phyloP scores from a whole-genome alignment of 2,888 invertebrate species.

The Pegoplata infirma region DNA sequence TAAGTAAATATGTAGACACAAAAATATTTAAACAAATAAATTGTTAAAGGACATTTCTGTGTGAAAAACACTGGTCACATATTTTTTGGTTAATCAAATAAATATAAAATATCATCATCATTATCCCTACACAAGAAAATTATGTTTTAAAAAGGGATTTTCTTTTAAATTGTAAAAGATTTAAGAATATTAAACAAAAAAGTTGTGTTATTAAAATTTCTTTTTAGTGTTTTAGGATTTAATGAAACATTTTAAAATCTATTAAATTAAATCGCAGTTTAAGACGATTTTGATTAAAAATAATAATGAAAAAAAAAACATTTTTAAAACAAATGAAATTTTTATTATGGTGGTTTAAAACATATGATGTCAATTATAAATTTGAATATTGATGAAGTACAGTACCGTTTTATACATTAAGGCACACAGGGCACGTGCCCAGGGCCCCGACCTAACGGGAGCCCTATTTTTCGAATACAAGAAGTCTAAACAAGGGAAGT shows the following conservation, averaged over 20 bases:
- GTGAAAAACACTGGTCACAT: conserved; percentile 12
- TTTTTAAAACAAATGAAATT: conserved; percentile 5
- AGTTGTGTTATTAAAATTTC: background rate
- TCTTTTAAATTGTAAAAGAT: background rate
- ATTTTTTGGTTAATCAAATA: conserved; percentile 9
- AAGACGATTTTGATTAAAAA: conserved; percentile 22
- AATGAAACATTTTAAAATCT: background rate
- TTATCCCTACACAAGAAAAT: background rate
- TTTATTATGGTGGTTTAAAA: background rate
- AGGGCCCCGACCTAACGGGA: no score
- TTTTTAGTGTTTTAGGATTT: background rate
- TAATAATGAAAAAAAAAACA: conserved; percentile 4
- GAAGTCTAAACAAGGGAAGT: no score
- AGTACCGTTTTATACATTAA: no score
- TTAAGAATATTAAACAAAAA: background rate
- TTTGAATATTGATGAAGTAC: no score
- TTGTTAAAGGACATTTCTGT: conserved; percentile 6
- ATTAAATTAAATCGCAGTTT: conserved; percentile 19
- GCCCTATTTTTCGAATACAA: no score
- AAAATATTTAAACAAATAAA: background rate
- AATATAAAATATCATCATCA: background rate
- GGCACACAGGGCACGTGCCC: no score
- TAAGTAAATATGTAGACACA: background rate
- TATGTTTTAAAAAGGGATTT: background rate
- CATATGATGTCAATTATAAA: conserved; percentile 2